phyloP scores from a whole-genome alignment of 2,888 invertebrate species.

The Cabera pusaria region DNA sequence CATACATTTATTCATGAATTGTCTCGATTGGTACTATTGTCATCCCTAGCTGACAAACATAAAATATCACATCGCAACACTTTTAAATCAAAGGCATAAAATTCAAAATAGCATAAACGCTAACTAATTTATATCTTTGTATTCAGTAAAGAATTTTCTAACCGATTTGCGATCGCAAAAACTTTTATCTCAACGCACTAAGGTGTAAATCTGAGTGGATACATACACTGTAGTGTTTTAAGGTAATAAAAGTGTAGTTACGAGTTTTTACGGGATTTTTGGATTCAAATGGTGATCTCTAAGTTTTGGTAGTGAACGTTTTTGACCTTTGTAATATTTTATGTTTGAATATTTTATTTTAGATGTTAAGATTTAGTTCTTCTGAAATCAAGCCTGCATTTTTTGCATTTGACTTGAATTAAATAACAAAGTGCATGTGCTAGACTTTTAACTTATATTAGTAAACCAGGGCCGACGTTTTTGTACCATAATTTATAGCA shows the following conservation, averaged over 20 bases:
- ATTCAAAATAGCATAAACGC: slow-evolving; percentile 10
- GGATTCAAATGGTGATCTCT: slow-evolving; percentile 26
- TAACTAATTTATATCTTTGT: slow-evolving; percentile 9
- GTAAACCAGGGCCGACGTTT: no score
- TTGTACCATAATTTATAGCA: no score
- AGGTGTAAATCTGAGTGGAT: slow-evolving; percentile 21
- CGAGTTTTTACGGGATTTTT: slow-evolving; percentile 30
- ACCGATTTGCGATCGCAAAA: slow-evolving; percentile 22
- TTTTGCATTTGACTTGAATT: no score
- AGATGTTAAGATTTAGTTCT: no score
- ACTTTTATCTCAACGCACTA: slow-evolving; percentile 24
- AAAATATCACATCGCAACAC: slow-evolving; percentile 8
- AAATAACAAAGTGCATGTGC: no score
- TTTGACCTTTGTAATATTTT: slow-evolving; percentile 10
- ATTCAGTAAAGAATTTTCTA: slow-evolving; percentile 25
- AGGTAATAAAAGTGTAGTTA: slow-evolving; percentile 31
- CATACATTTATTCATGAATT: slow-evolving; percentile 40
- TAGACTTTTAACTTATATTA: no score
- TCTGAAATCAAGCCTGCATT: no score
- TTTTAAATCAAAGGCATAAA: slow-evolving; percentile 12
- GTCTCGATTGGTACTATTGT: slow-evolving; percentile 38
- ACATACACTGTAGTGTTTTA: slow-evolving; percentile 8
- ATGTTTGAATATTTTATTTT: not conserved
- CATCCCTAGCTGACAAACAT: slow-evolving; percentile 25
- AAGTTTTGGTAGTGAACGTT: slow-evolving; percentile 7